A percentile compares a stretch with the other conserved stretches of the same genome.
Evolutionary conservation across 2,113 vertebrate species (phyloP).

Genomic region (Reinhardtius hippoglossoides): DNA sequence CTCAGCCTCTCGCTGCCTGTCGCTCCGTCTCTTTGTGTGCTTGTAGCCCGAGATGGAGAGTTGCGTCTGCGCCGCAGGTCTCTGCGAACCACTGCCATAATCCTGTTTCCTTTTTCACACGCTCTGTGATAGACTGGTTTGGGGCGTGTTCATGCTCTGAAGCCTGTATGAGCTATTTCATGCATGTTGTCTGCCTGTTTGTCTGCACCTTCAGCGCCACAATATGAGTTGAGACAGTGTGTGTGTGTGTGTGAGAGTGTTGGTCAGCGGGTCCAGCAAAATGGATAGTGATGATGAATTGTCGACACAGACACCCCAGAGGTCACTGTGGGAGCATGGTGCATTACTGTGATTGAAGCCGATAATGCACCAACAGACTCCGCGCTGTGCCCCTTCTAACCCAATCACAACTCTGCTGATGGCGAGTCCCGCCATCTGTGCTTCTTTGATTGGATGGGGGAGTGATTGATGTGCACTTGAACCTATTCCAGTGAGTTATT

Average conservation of each 20-base stretch:
- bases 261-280: slow-evolving; percentile 42
- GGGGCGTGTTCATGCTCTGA: slow-evolving; percentile 53
- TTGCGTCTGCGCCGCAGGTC: slow-evolving; percentile 51
- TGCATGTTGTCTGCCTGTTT: slow-evolving; percentile 49
- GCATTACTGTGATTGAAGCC: slow-evolving; percentile 76
- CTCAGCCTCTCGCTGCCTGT: slow-evolving; percentile 38
- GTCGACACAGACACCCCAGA: slow-evolving; percentile 47
- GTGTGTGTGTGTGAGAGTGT: neutral
- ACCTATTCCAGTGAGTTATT: slow-evolving; percentile 72
- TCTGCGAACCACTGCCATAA: slow-evolving; percentile 61
- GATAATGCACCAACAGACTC: slow-evolving; percentile 74
- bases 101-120: slow-evolving; percentile 67
- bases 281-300: slow-evolving; percentile 64
- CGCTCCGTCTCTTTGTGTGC: slow-evolving; percentile 41
- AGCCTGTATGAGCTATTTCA: slow-evolving; percentile 56
- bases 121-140: slow-evolving; percentile 57
- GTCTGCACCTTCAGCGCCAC: neutral
- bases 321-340: slow-evolving; percentile 66
- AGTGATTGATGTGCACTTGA: slow-evolving; percentile 72
- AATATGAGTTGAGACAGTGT: neutral
- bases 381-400: slow-evolving; percentile 66
- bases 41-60: slow-evolving; percentile 47
- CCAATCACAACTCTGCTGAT: slow-evolving; percentile 72
- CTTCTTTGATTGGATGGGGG: slow-evolving; percentile 68
- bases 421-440: slow-evolving; percentile 61